Evolutionary conservation across 2,113 vertebrate genomes (phyloP).

Genomic region (Cheilinus undulatus): DNA sequence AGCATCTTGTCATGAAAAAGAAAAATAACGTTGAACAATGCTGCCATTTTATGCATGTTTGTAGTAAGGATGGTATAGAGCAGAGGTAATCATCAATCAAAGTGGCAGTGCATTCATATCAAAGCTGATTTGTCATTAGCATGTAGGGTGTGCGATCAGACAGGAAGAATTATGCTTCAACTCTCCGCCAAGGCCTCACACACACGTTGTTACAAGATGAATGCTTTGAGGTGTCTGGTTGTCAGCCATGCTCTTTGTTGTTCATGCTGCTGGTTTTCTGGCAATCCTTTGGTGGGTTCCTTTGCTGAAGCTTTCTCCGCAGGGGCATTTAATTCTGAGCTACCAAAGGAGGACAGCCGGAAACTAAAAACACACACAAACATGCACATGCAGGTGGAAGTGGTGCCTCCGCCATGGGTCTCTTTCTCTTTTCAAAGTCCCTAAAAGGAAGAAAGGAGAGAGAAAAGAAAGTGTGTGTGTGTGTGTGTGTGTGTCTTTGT

Average conservation of each 20-base stretch:
- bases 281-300: slow-evolving; percentile 29
- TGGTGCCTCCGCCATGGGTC: slow-evolving; percentile 34
- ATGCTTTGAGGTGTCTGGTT: slow-evolving; percentile 38
- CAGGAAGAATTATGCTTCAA: not conserved
- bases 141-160: slow-evolving; percentile 4
- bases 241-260: slow-evolving; percentile 22
- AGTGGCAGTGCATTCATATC: not conserved
- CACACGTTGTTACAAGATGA: slow-evolving; percentile 15
- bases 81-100: not conserved
- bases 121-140: slow-evolving; percentile 23
- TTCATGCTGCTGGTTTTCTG: slow-evolving; percentile 31
- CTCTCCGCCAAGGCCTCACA: slow-evolving; percentile 35
- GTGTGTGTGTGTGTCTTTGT: slow-evolving; percentile 9
- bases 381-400: slow-evolving; percentile 64
- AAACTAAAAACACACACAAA: slow-evolving; percentile 38
- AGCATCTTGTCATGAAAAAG: no score
- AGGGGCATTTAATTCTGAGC: slow-evolving; percentile 30
- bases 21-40: not conserved
- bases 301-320: slow-evolving; percentile 39
- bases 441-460: slow-evolving; percentile 74
- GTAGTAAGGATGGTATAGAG: not conserved
- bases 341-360: slow-evolving; percentile 40
- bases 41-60: not conserved
- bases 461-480: slow-evolving; percentile 40
- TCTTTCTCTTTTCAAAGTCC: slow-evolving; percentile 67